Evolutionary conservation across 2,888 invertebrate species (phyloP).

Genomic region (Ommatoiulus sabulosus): DNA sequence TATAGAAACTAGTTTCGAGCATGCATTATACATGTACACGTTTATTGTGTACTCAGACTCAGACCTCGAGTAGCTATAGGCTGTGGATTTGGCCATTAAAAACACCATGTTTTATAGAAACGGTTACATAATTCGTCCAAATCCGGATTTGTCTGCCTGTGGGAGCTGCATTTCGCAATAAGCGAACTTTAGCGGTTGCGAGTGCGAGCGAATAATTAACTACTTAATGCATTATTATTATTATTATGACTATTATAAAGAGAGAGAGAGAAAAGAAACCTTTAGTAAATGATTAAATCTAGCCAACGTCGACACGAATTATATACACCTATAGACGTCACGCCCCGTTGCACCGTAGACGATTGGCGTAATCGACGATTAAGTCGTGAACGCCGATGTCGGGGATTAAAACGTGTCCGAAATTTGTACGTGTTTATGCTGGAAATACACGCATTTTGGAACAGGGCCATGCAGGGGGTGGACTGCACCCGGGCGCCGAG

Average conservation of each 20-base stretch:
- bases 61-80: too few species aligned
- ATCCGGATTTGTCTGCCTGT: neutral
- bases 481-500: too few species aligned
- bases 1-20: too few species aligned
- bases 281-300: neutral
- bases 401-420: neutral
- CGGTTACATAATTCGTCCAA: neutral
- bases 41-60: too few species aligned
- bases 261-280: too few species aligned
- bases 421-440: too few species aligned
- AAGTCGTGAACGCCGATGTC: neutral
- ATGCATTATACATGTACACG: too few species aligned
- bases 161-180: neutral
- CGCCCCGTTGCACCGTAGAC: neutral
- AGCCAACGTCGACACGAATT: neutral
- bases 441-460: too few species aligned
- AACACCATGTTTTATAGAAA: neutral
- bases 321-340: neutral
- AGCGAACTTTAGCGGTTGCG: neutral
- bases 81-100: too few species aligned
- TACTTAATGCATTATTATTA: constrained; percentile 22
- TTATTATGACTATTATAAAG: too few species aligned
- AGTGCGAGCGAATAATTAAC: constrained; percentile 4
- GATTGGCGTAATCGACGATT: neutral
- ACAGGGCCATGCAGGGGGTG: too few species aligned